Percentiles rank a stretch among this genome's conserved stretches.
Evolutionary conservation across 2,888 invertebrate genomes (phyloP).

Genomic region (Oscheius onirici): DNA sequence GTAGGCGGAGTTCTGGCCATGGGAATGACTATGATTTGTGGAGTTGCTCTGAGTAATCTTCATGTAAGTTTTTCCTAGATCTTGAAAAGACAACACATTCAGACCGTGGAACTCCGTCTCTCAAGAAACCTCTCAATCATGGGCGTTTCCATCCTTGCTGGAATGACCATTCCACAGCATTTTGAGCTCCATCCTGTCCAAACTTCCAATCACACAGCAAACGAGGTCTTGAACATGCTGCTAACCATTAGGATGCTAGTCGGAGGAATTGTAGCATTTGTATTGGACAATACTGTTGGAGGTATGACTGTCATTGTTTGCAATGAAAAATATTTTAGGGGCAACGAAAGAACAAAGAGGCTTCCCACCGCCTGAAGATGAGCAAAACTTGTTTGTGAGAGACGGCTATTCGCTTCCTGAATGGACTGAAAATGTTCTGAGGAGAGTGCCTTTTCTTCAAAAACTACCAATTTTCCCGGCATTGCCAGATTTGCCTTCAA

Average conservation of each 20-base stretch:
- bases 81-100: too few relatives aligned
- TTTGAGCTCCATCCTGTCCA: conserved; percentile 48
- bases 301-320: conserved; percentile 22
- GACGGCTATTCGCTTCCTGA: conserved; percentile 40
- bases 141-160: conserved; percentile 56
- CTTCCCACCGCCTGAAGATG: conserved; percentile 38
- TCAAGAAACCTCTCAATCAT: conserved; percentile 59
- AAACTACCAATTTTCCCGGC: conserved; percentile 10
- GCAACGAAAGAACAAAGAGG: conserved; percentile 58
- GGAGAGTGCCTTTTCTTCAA: conserved; percentile 2
- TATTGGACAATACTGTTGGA: conserved; percentile 72
- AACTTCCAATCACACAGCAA: conserved; percentile 42
- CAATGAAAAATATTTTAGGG: conserved; percentile 33
- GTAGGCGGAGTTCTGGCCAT: conserved; percentile 63
- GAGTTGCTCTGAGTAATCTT: conserved; percentile 57
- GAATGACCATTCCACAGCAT: conserved; percentile 52
- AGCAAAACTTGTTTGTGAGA: not conserved
- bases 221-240: conserved; percentile 56
- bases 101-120: conserved; percentile 48
- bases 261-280: conserved; percentile 73
- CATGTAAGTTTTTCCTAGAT: conserved; percentile 39
- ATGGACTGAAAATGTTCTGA: conserved; percentile 2
- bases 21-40: conserved; percentile 62
- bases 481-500: not conserved
- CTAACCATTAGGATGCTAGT: conserved; percentile 69